Conservation (phyloP, 2,888 invertebrate species). For the Fabriciana adippe region DNA sequence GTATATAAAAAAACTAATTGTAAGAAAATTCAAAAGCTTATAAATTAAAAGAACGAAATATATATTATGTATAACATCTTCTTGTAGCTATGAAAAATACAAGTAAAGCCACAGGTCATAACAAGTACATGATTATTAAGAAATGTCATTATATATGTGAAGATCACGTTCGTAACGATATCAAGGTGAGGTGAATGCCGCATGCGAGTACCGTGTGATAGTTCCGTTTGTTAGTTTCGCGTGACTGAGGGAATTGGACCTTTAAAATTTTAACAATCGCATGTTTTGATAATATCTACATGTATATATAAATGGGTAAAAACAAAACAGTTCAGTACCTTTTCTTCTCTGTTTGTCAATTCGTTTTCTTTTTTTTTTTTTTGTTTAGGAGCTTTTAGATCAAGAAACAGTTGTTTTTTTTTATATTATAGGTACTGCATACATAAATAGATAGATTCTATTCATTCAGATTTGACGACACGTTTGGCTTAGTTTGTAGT, state of each 20-base stretch:
- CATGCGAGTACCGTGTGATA: constrained; percentile 10
- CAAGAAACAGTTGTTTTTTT: no score
- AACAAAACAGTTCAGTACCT: no score
- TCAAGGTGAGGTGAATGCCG: constrained; percentile 26
- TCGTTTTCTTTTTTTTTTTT: no score
- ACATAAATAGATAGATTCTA: no score
- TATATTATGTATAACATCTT: neutral
- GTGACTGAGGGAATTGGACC: constrained; percentile 16
- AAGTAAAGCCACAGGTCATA: neutral
- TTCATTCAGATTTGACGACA: no score
- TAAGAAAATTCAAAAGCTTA: neutral
- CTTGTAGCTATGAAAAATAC: neutral
- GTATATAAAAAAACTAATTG: no score
- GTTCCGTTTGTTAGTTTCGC: neutral
- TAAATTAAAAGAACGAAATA: neutral
- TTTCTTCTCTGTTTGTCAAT: no score
- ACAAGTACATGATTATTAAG: constrained; percentile 12
- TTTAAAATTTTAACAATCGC: neutral
- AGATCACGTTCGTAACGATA: constrained; percentile 22
- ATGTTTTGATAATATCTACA: no score
- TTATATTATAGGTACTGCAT: no score
- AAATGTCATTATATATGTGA: constrained; percentile 11
- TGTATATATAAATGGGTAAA: no score
- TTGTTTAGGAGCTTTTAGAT: no score
- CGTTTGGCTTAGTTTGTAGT: no score